Conservation (phyloP, 2,888 invertebrate genomes). For the Drosophila nr. fundita region DNA sequence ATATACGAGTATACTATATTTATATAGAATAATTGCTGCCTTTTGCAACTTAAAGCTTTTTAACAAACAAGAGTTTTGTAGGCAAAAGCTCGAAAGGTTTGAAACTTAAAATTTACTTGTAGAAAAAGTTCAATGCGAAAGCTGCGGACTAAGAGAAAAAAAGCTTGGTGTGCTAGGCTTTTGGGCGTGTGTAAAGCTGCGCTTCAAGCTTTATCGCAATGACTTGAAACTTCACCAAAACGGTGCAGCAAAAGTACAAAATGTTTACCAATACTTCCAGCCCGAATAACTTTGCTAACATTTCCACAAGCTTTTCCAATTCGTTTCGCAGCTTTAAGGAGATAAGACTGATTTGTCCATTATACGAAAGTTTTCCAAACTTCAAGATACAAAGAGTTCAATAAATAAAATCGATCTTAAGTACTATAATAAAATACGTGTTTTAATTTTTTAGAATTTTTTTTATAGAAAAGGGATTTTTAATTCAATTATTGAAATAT, state of each 20-base stretch:
- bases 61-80: neutral
- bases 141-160: neutral
- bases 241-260: neutral
- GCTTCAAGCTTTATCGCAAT: neutral
- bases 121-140: neutral
- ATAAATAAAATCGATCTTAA: neutral
- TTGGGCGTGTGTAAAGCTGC: neutral
- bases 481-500: constrained; percentile 51
- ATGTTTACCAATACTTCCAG: neutral
- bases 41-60: constrained; percentile 1
- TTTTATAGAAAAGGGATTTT: constrained; percentile 50
- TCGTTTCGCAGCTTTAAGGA: neutral
- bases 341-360: neutral
- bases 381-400: neutral
- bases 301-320: neutral
- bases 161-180: neutral
- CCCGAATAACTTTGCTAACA: neutral
- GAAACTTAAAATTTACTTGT: neutral
- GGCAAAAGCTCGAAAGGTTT: neutral
- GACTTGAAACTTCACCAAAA: neutral
- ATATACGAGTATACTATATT: neutral
- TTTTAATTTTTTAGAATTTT: neutral
- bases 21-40: neutral
- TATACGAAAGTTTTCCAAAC: neutral
- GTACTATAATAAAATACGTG: constrained; percentile 22